Evolutionary conservation across 2,113 vertebrate species (phyloP), one percentile per base, ranked within the genome.

Genomic region (Tiliqua scincoides): DNA sequence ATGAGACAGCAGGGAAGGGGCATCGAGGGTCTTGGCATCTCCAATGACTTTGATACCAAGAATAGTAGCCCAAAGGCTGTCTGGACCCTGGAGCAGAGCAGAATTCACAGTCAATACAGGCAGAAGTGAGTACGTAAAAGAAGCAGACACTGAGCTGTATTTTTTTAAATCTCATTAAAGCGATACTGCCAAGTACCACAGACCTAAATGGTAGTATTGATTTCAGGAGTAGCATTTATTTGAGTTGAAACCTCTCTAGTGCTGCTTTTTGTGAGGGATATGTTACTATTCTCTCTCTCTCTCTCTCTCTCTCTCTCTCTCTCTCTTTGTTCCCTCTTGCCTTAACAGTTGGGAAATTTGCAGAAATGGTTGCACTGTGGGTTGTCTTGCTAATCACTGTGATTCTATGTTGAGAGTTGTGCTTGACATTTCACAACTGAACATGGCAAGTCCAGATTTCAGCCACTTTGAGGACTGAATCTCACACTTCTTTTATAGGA

Each of bases 211-310:
- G 92, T 95, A 94, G 92, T 92, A 92, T 91, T 93, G 92, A 92
- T 90, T 90, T 93, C 90, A 93, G 88, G 91, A 94, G 88, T 93
- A 80, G 91, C 92, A 89, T 87, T 87, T 91, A 87, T 93, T 93
- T 93, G 89, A 93, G 92, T 91, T 93, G 88, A 93, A 92, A 90
- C 15, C 21, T 2, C 57, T 37, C 10, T 1, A 18, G 27, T 65
- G 11, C 25, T 63, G 27, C 8, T 23, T 35, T 37, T 18, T n/a
- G 10, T 6, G 40, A n/a, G 37, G 62, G 40, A 67, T n/a, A 48
- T 27, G 32, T 23, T n/a, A 30, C 40, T 63, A 30, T 2, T 27
- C 8, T 0, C 15, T 27, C 23, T 93, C 89, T 81, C 86, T 18
- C 6, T 63, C 5, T 5, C 25, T 25, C 4, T 18, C 18, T 17